phyloP scores from a whole-genome alignment of 64 coral and sea anemone genomes.

The Pocillopora damicornis region DNA sequence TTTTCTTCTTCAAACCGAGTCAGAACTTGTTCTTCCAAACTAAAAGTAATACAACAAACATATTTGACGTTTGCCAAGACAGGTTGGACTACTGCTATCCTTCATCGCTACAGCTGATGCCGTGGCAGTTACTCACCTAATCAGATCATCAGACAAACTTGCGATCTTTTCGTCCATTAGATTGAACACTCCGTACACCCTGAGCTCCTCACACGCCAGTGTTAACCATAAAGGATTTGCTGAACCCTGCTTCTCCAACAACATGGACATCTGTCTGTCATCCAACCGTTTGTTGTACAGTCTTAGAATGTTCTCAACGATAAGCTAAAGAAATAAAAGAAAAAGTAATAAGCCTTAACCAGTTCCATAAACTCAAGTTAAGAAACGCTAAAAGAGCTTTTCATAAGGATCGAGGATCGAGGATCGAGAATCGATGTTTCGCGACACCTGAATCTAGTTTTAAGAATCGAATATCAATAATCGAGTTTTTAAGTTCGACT shows the following conservation, averaged over 20 bases:
- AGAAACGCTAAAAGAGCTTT: no score
- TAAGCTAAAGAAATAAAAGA: constrained; percentile 48
- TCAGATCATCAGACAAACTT: constrained; percentile 79
- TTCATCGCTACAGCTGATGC: neutral
- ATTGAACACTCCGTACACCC: constrained; percentile 89
- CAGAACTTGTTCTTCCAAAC: constrained; percentile 95
- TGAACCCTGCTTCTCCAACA: constrained; percentile 91
- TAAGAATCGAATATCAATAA: no score
- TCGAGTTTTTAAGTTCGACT: no score
- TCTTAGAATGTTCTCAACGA: constrained; percentile 88
- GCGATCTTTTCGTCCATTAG: constrained; percentile 94
- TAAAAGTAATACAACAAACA: constrained; percentile 12
- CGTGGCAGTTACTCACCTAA: constrained; percentile 54
- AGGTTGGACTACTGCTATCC: neutral
- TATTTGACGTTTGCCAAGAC: neutral
- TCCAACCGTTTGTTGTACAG: constrained; percentile 95
- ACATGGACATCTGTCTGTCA: constrained; percentile 78
- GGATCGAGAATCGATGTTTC: no score
- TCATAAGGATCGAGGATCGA: no score
- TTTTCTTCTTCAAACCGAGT: constrained; percentile 94
- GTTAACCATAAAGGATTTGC: constrained; percentile 94
- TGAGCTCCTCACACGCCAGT: constrained; percentile 91
- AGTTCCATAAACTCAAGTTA: no score
- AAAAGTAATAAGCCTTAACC: no score
- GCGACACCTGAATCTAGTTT: no score